Evolutionary conservation across 2,113 vertebrate genomes (phyloP).

Genomic region (Antennarius striatus): DNA sequence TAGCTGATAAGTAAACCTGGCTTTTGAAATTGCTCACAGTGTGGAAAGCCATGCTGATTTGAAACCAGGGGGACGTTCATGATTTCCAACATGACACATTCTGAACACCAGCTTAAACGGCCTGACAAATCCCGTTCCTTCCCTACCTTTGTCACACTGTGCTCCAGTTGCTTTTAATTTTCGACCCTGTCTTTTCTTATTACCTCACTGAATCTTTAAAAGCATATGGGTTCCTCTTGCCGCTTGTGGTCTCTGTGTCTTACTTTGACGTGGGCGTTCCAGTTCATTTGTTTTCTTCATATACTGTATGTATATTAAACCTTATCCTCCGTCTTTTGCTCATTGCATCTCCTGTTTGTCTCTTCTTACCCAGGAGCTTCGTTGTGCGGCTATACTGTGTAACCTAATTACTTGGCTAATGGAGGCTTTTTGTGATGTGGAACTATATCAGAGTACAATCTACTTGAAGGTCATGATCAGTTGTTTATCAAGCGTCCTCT

Average conservation of each 20-base stretch:
- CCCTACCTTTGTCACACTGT: conserved; percentile 10
- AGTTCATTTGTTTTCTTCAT: neutral
- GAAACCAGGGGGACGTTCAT: conserved; percentile 10
- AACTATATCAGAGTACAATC: neutral
- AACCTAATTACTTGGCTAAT: conserved; percentile 66
- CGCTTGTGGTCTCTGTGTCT: conserved; percentile 10
- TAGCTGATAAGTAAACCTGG: neutral
- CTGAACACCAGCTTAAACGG: conserved; percentile 52
- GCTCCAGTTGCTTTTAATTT: conserved; percentile 37
- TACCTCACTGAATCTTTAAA: conserved; percentile 22
- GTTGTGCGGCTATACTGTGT: conserved; percentile 57
- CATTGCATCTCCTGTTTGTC: conserved; percentile 32
- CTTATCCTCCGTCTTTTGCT: neutral
- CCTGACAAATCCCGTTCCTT: conserved; percentile 24
- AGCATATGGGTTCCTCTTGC: conserved; percentile 8
- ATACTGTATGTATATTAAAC: neutral
- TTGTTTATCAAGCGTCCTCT: neutral
- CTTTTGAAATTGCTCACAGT: conserved; percentile 10
- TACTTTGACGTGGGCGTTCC: neutral
- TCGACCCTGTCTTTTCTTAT: conserved; percentile 24
- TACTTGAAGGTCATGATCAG: conserved; percentile 1
- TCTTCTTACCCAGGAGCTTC: conserved; percentile 26
- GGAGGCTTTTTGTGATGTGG: conserved; percentile 50
- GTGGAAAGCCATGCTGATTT: conserved; percentile 8
- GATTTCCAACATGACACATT: conserved; percentile 28